Conservation (phyloP, 2,888 invertebrate species). For the Nycteola revayana region DNA sequence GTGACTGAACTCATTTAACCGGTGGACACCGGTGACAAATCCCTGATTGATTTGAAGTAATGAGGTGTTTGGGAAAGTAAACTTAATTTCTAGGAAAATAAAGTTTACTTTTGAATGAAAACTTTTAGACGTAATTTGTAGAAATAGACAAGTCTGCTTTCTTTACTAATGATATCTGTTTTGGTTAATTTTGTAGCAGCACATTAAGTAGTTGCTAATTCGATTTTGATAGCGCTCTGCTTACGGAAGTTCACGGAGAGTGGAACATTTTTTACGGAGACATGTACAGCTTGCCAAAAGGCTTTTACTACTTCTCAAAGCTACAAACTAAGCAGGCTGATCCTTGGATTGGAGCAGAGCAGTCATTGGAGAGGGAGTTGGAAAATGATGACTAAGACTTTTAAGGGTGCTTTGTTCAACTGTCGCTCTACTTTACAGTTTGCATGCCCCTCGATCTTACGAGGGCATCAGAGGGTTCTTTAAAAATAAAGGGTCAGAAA, state of each 20-base stretch:
- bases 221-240: slow-evolving; percentile 50
- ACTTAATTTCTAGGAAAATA: slow-evolving; percentile 12
- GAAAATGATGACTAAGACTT: too few species aligned
- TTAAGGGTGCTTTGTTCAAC: too few species aligned
- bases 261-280: slow-evolving; percentile 26
- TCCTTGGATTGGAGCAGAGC: too few species aligned
- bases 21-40: slow-evolving; percentile 30
- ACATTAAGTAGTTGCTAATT: slow-evolving; percentile 48
- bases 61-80: slow-evolving; percentile 25
- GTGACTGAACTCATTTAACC: slow-evolving; percentile 36
- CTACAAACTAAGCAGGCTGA: too few species aligned
- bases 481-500: too few species aligned
- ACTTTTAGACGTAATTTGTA: slow-evolving; percentile 32
- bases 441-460: too few species aligned
- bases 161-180: slow-evolving; percentile 56
- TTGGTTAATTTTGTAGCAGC: slow-evolving; percentile 46
- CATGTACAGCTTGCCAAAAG: too few species aligned
- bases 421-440: too few species aligned
- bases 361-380: too few species aligned
- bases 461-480: too few species aligned
- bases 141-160: slow-evolving; percentile 47
- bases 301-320: too few species aligned
- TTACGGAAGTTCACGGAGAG: slow-evolving; percentile 18
- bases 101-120: slow-evolving; percentile 17
- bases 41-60: slow-evolving; percentile 36